Evolutionary conservation across 2,113 vertebrate species (phyloP), one percentile per base, ranked within the genome.

Genomic region (Scolopax mira): DNA sequence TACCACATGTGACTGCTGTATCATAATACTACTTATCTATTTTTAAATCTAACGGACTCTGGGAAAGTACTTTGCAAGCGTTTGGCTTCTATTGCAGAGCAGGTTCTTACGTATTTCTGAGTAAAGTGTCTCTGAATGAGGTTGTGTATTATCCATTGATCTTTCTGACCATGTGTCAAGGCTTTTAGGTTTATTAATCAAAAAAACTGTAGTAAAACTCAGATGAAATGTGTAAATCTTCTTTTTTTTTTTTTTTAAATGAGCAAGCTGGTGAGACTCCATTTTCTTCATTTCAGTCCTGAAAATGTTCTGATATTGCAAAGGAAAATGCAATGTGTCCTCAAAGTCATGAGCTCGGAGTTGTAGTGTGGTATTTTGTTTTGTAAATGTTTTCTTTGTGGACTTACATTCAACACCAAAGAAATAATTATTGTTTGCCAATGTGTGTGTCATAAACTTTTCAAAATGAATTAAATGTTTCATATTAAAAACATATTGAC

Each of bases 11-110:
- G 93, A 96, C 91, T 97, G 86, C 92, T 90, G 91, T 96, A 95
- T 97, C 92, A 74, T 96, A 97, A 94, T 96, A 96, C 90, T 96
- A 85, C 88, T 48, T 78, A 88, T 81, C 95, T 97, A 97, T 97
- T 97, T 96, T 94, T 94, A 97, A 93, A 94, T 73, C 88, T 94
- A 97, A 94, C 95, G 94, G 93, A 97, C 96, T 94, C 94, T 91
- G 92, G 92, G 92, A 97, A 96, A 97, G 94, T 95, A 78, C 96
- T 95, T 90, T 37, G 72, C 92, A 96, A 95, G 96, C 93, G 90
- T 91, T 52, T 94, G 88, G 88, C 95, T 94, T 94, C 75, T 79
- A 2, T 37, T 10, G 25, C 85, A 51, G 88, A 67, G 69, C 55
- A 92, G 82, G 55, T 94, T 91, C 82, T 88, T 64, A 21, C 64